Conservation (phyloP, 1,140 invertebrate species). For the Telenomus remus region DNA sequence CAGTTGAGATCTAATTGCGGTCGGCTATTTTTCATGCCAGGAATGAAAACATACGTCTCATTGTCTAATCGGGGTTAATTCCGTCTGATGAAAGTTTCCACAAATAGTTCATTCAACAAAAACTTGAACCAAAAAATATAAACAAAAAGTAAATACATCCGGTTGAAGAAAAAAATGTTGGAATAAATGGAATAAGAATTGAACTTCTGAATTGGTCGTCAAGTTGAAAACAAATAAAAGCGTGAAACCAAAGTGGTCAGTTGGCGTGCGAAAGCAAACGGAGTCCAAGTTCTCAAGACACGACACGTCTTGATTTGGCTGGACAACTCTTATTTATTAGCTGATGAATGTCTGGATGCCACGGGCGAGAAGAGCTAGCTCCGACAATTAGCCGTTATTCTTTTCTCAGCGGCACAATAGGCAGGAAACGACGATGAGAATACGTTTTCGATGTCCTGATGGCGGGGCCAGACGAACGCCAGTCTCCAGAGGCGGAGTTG, state of each 20-base stretch:
- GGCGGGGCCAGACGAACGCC: not conserved
- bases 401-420: constrained; percentile 43
- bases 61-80: constrained; percentile 2
- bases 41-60: not conserved
- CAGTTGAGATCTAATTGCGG: not conserved
- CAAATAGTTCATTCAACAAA: too few relatives aligned
- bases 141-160: too few relatives aligned
- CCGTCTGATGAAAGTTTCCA: not conserved
- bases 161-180: too few relatives aligned
- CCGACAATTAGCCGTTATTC: constrained; percentile 54
- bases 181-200: too few relatives aligned
- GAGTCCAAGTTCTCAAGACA: constrained; percentile 8
- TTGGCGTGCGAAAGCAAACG: constrained; percentile 7
- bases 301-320: constrained; percentile 33
- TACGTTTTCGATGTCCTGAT: constrained; percentile 24
- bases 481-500: constrained; percentile 38
- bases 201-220: too few relatives aligned
- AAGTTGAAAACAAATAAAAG: not conserved
- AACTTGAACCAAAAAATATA: too few relatives aligned
- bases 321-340: constrained; percentile 48
- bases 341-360: constrained; percentile 37
- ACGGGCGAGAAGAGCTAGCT: constrained; percentile 31
- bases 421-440: constrained; percentile 49
- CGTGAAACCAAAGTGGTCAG: not conserved
- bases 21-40: not conserved